Evolutionary conservation across 2,113 vertebrate genomes (phyloP).

Genomic region (Ochotona princeps): DNA sequence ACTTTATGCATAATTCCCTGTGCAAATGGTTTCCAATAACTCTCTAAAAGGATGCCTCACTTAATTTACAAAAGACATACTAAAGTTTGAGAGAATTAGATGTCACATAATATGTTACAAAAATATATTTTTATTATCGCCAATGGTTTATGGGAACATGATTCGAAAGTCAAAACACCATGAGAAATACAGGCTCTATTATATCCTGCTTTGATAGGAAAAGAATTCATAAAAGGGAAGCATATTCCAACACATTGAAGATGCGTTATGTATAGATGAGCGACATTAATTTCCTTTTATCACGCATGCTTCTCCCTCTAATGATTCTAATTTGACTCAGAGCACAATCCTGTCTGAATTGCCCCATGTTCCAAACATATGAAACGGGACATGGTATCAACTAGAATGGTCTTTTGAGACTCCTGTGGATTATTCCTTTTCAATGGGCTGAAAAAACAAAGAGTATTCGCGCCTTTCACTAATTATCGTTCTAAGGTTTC

Average conservation of each 20-base stretch:
- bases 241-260: neutral
- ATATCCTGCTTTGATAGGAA: constrained; percentile 8
- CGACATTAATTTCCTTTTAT: neutral
- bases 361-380: neutral
- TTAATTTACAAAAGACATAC: neutral
- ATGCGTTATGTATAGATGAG: neutral
- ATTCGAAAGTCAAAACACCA: neutral
- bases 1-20: neutral
- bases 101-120: neutral
- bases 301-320: neutral
- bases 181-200: neutral
- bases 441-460: neutral
- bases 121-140: constrained; percentile 20
- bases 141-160: constrained; percentile 11
- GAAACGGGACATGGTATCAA: neutral
- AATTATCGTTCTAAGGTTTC: neutral
- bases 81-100: constrained; percentile 47
- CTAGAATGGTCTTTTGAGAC: neutral
- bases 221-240: neutral
- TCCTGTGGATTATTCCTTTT: neutral
- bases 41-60: neutral
- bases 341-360: neutral
- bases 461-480: neutral
- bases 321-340: neutral
- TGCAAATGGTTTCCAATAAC: neutral